Evolutionary conservation across 2,888 invertebrate genomes (phyloP), one percentile per base, ranked within the genome.

Genomic region (Drosophila yooni): DNA sequence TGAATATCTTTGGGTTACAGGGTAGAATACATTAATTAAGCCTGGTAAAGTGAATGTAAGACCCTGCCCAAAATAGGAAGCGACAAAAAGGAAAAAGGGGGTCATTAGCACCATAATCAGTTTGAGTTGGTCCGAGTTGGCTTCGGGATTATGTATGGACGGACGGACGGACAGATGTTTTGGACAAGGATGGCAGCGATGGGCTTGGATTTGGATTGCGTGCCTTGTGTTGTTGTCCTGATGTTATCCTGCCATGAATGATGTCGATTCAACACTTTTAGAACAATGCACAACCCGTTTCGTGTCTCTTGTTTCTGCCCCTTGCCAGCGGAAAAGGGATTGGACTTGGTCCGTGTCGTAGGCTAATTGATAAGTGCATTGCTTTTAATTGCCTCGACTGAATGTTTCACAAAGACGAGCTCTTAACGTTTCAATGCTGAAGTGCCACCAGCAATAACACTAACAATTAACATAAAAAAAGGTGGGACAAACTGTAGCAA

Each of bases 41-140:
- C 34, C 38, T 34, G 25, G 50, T n/a, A 54, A 74, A 79, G 64
- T 60, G 53, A 60, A 69, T 72, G 72, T 61, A 76, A 81, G 48
- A 68, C 40, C 36, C 57, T 53, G 75, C 64, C 71, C 46, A 63
- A 33, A 38, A 51, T 52, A 56, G 21, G 21, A 50, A 65, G 59
- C 40, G 29, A 48, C 54, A 52, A 33, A 54, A 51, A 10, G 57
- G 33, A 25, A 57, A 64, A 27, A 15, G 50, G 13, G 1, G 25
- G 40, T 34, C 57, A 70, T 70, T 70, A 70, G 43, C 71, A 43
- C 54, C 59, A 54, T 56, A 51, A 60, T 61, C 53, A 54, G 43
- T 34, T 21, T 34, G 25, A 25, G 56, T 38, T 56, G 18, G 31
- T 27, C 40, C n/a, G 40, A 50, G 53, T 25, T 34, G 53, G 70